Conservation (phyloP, 35 echinoderm and acorn worm species). For the Eucidaris tribuloides region DNA sequence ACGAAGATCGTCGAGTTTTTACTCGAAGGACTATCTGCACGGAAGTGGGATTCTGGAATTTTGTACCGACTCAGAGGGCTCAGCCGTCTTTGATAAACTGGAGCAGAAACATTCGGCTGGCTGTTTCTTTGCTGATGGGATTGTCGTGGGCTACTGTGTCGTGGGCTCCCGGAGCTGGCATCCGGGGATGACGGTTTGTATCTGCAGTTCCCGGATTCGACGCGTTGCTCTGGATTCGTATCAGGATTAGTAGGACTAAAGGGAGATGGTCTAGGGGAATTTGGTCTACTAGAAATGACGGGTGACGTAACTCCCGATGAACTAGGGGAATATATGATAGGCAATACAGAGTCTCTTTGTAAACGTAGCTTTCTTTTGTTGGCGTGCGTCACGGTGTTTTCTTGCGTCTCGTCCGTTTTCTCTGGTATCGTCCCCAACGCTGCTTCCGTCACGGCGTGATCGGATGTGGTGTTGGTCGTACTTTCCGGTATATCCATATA, state of each 20-base stretch:
- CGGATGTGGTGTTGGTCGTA: background rate
- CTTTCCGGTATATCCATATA: background rate
- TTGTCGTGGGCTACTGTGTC: no score
- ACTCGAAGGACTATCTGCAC: constrained; percentile 3
- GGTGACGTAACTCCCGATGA: background rate
- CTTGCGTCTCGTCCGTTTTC: background rate
- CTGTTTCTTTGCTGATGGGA: no score
- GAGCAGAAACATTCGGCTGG: background rate
- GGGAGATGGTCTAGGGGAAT: constrained; percentile 6
- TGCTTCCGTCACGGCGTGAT: background rate
- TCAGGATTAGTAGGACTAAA: no score
- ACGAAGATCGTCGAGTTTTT: constrained; percentile 14
- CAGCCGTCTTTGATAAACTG: background rate
- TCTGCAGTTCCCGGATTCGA: no score
- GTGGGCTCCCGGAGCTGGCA: no score
- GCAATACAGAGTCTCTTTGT: background rate
- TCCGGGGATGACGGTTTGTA: no score
- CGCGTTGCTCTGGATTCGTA: no score
- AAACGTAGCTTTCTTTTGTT: background rate
- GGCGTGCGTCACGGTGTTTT: background rate
- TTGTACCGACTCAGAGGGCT: constrained; percentile 7
- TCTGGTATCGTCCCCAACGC: background rate
- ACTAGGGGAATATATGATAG: constrained; percentile 5
- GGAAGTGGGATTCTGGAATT: constrained; percentile 17
- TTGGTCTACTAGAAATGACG: background rate